Evolutionary conservation across 2,888 invertebrate genomes (phyloP).

Genomic region (Panopea generosa): DNA sequence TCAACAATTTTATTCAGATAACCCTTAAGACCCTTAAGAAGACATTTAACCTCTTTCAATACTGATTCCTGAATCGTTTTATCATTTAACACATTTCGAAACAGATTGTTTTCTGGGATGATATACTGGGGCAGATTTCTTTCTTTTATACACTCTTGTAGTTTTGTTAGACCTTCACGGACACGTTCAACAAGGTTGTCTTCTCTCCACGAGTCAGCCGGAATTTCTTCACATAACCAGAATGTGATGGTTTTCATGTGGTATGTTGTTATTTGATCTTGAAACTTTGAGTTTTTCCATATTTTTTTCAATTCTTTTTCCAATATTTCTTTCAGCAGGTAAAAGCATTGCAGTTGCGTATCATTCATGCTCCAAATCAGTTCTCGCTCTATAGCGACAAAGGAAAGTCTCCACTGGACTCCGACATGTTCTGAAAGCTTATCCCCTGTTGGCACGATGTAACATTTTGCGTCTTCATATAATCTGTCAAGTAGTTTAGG

Average conservation of each 20-base stretch:
- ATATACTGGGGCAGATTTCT: conserved; percentile 22
- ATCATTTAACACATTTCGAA: conserved; percentile 20
- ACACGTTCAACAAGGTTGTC: conserved; percentile 18
- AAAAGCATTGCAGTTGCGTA: conserved; percentile 25
- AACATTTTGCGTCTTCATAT: conserved; percentile 3
- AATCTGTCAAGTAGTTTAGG: too few relatives aligned
- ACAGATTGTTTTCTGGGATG: conserved; percentile 17
- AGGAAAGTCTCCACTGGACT: conserved; percentile 32
- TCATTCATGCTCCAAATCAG: conserved; percentile 39
- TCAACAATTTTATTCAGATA: not conserved
- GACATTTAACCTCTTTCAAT: conserved; percentile 6
- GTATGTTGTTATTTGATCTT: conserved; percentile 27
- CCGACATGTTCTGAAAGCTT: not conserved
- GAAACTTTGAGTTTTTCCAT: not conserved
- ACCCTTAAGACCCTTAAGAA: too few relatives aligned
- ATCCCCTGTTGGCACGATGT: conserved; percentile 28
- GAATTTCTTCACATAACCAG: conserved; percentile 28
- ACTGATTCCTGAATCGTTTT: not conserved
- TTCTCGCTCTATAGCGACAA: conserved; percentile 26
- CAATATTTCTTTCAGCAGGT: conserved; percentile 20
- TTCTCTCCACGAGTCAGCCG: not conserved
- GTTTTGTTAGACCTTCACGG: not conserved
- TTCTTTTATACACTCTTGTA: conserved; percentile 6
- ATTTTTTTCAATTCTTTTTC: too few relatives aligned
- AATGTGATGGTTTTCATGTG: conserved; percentile 30